phyloP scores from a whole-genome alignment of 2,797 vertebrate genomes.

The Spinibarbus caldwelli region DNA sequence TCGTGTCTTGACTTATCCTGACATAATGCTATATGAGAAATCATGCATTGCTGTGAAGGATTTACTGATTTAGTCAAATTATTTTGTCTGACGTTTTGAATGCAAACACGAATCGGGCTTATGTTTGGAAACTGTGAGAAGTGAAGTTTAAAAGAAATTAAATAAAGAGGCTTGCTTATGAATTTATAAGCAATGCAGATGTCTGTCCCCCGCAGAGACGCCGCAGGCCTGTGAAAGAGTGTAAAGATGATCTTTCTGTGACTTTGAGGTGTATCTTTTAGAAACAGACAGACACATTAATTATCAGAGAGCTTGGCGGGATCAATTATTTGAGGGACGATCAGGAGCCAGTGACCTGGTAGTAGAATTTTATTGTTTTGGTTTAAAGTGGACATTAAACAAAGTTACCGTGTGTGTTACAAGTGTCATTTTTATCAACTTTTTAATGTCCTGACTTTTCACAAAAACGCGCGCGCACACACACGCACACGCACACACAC shows the following conservation, averaged over 20 bases:
- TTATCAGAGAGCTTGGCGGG: neutral
- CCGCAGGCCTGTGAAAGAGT: constrained; percentile 4
- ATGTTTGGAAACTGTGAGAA: constrained; percentile 18
- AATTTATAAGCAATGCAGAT: constrained; percentile 66
- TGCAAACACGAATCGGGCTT: neutral
- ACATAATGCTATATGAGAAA: constrained; percentile 37
- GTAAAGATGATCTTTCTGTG: constrained; percentile 47
- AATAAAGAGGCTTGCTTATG: constrained; percentile 63
- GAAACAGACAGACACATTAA: neutral
- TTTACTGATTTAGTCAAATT: constrained; percentile 33
- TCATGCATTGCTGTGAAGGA: constrained; percentile 20
- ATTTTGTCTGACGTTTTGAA: constrained; percentile 9
- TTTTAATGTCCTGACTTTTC: too few species aligned
- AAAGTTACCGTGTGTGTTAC: neutral
- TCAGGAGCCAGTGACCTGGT: neutral
- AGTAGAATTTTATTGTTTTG: neutral
- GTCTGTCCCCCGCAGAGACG: constrained; percentile 26
- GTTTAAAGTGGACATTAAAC: too few species aligned
- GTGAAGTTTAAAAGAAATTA: constrained; percentile 48
- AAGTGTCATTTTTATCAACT: neutral
- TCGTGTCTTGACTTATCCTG: constrained; percentile 28
- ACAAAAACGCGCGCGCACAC: too few species aligned
- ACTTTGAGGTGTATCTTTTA: constrained; percentile 15
- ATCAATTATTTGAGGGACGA: neutral
- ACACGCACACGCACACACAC: too few species aligned